Evolutionary conservation across 2,113 vertebrate genomes (phyloP).

Genomic region (Cephalopterus ornatus): DNA sequence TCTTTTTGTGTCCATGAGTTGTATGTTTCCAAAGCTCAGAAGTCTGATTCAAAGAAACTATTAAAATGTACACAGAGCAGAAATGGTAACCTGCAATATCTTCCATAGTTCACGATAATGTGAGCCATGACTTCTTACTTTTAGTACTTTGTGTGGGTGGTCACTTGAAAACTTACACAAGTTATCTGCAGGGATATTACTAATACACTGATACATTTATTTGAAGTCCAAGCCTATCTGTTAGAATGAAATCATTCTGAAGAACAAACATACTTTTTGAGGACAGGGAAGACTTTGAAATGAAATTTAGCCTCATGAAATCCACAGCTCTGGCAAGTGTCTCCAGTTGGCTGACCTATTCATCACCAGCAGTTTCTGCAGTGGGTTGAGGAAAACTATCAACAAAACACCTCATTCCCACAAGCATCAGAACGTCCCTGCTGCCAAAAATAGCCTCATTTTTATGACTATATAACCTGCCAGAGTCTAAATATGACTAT

Average conservation of each 20-base stretch:
- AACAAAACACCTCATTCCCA: conserved; percentile 31
- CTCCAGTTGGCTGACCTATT: conserved; percentile 13
- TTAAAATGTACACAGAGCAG: conserved; percentile 36
- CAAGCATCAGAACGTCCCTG: not conserved
- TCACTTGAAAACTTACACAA: conserved; percentile 32
- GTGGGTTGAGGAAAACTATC: not conserved
- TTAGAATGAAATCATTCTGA: conserved; percentile 24
- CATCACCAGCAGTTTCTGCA: not conserved
- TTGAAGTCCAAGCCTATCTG: conserved; percentile 47
- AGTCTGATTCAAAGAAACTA: not conserved
- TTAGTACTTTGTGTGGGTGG: conserved; percentile 38
- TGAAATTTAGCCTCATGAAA: conserved; percentile 11
- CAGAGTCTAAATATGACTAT: conserved; percentile 4
- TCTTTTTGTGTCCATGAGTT: not conserved
- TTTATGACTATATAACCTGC: conserved; percentile 9
- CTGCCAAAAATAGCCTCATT: conserved; percentile 27
- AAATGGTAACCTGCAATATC: not conserved
- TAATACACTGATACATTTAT: conserved; percentile 11
- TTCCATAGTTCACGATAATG: not conserved
- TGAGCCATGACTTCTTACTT: not conserved
- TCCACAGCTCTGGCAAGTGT: not conserved
- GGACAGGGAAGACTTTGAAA: conserved; percentile 18
- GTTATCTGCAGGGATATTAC: conserved; percentile 13
- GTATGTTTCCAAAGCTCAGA: not conserved
- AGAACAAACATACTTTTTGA: conserved; percentile 13